Evolutionary conservation across 2,888 invertebrate genomes (phyloP), one percentile per base, ranked within the genome.

Genomic region (Tipula vernalis): DNA sequence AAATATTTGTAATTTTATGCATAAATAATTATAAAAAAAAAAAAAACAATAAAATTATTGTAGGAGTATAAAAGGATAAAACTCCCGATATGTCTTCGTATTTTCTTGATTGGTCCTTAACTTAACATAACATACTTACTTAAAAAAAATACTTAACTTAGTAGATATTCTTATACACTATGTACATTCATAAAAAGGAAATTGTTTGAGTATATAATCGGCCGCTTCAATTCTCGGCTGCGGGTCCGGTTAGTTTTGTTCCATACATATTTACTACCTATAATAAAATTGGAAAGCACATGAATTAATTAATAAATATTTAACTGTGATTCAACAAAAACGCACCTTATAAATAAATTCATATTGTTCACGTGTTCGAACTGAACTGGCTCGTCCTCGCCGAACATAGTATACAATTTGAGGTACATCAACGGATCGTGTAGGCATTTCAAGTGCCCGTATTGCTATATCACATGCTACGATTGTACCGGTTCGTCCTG

Each of bases 291-390:
- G 86, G 39, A 85, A 85, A 85, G 12, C 1, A 15, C n/a, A 84
- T 3, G 39, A 36, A 28, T 71, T 13, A 13, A 39, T n/a, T 28
- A 28, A 28, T 28, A 28, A 28, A 28, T 2, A 28, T 28, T 28
- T 28, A 28, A 28, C 2, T 28, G 28, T 28, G 28, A 28, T 83
- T 39, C 15, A 39, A n/a, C n/a, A 84, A n/a, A n/a, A 36, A 84
- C 84, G 5, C 90, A 97, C 98, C 95, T 96, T 96, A 91, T 98
- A 98, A 88, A 98, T 95, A 92, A 98, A 97, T 90, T 95, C 94
- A 92, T 98, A 98, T 92, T 98, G 98, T 90, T 98, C 97, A 89
- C 95, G 95, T 87, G 98, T 98, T 91, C 97, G 95, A 36, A 98
- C 96, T 87, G 97, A 94, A 89, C 97, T 97, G 85, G 97, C 97